phyloP scores from a whole-genome alignment of 2,113 vertebrate genomes.

The Donacobius atricapilla region DNA sequence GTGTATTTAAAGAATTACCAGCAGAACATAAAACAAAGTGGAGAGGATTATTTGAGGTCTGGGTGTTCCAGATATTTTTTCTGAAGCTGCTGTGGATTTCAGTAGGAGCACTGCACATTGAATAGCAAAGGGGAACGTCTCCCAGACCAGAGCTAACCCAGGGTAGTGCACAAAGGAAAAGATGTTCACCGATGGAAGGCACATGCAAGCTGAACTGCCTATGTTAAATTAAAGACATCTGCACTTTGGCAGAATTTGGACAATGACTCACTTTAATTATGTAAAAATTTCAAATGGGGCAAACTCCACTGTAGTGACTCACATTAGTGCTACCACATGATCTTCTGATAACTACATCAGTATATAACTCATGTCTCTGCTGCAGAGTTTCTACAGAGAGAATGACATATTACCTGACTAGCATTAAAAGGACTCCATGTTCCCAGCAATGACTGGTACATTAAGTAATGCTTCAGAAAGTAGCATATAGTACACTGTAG shows the following conservation, averaged over 20 bases:
- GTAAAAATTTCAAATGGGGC: constrained; percentile 45
- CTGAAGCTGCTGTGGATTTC: not conserved
- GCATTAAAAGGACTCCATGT: constrained; percentile 64
- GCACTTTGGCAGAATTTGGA: constrained; percentile 66
- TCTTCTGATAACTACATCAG: constrained; percentile 69
- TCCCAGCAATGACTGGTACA: constrained; percentile 66
- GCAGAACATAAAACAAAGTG: not conserved
- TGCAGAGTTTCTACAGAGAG: constrained; percentile 49
- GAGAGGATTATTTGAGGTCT: not conserved
- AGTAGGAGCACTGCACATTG: not conserved
- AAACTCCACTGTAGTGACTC: constrained; percentile 55
- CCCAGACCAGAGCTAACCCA: not conserved
- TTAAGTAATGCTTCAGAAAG: constrained; percentile 62
- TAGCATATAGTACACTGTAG: constrained; percentile 37
- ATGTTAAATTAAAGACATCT: constrained; percentile 51
- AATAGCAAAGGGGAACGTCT: not conserved
- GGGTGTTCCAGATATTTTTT: constrained; percentile 14
- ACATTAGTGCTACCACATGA: constrained; percentile 56
- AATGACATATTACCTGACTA: constrained; percentile 69
- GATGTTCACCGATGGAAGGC: not conserved
- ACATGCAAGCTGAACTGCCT: not conserved
- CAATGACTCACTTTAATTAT: constrained; percentile 68
- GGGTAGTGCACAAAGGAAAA: not conserved
- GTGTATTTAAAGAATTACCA: constrained; percentile 7
- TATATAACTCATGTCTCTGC: constrained; percentile 68